These are phyloP conservation scores for Scytalopus superciliaris DNA, from an alignment of 2,113 vertebrate genomes.

Conservation along the genomic window DNA sequence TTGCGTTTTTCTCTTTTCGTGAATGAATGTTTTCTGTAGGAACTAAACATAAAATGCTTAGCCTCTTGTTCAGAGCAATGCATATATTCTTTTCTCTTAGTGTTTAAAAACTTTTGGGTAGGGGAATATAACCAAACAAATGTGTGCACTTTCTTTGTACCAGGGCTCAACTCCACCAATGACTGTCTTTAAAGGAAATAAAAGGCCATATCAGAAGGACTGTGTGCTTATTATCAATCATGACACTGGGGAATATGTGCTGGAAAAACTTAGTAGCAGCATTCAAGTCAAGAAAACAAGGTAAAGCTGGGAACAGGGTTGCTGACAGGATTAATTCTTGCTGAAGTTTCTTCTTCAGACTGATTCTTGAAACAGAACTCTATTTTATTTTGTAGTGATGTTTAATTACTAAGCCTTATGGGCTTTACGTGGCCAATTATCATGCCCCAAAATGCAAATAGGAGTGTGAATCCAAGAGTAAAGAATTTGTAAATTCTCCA, in stretches of 20 bases:
- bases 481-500: not conserved
- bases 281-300: slow-evolving; percentile 99
- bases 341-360: not conserved
- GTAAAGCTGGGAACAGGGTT: slow-evolving; percentile 68
- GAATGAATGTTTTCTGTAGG: not conserved
- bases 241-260: slow-evolving; percentile 93
- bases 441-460: slow-evolving; percentile 4
- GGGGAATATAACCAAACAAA: not conserved
- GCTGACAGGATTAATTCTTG: not conserved
- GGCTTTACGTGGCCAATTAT: not conserved
- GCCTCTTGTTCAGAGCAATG: not conserved
- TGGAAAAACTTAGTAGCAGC: slow-evolving; percentile 98
- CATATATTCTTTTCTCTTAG: not conserved
- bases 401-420: not conserved
- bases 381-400: not conserved
- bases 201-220: slow-evolving; percentile 96
- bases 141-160: slow-evolving; percentile 6
- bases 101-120: not conserved
- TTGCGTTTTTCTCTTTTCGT: not conserved
- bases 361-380: not conserved
- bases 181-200: slow-evolving; percentile 99
- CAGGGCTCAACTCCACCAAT: slow-evolving; percentile 97
- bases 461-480: not conserved
- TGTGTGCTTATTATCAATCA: slow-evolving; percentile 98
- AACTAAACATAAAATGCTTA: not conserved